These are phyloP conservation scores for Cordilura impudica DNA, from an alignment of 2,888 invertebrate species.

Conservation along the genomic window DNA sequence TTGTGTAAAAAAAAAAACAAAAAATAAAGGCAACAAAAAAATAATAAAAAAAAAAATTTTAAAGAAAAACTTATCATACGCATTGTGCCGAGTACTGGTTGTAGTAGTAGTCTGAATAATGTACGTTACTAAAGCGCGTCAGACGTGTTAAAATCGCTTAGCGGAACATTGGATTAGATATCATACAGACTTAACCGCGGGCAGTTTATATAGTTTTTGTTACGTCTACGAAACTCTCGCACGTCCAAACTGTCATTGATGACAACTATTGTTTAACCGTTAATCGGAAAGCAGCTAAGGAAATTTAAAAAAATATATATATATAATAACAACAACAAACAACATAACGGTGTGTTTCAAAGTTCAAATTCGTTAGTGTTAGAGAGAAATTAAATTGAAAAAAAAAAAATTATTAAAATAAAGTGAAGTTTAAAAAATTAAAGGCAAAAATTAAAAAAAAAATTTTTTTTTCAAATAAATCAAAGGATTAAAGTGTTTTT, in stretches of 20 bases:
- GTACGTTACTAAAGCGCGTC: constrained; percentile 49
- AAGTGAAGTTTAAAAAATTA: background rate
- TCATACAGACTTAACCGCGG: constrained; percentile 58
- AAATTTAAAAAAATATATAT: background rate
- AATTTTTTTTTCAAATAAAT: too few species aligned
- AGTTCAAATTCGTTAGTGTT: background rate
- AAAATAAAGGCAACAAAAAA: background rate
- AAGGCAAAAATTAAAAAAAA: background rate
- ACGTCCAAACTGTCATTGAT: background rate
- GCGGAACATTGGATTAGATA: constrained; percentile 56
- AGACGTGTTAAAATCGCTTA: constrained; percentile 56
- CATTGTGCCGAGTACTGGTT: constrained; percentile 37
- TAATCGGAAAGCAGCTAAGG: background rate
- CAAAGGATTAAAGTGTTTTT: background rate
- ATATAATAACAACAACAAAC: too few species aligned
- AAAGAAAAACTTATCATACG: constrained; percentile 26
- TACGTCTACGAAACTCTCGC: constrained; percentile 4
- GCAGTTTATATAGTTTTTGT: constrained; percentile 38
- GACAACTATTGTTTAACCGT: background rate
- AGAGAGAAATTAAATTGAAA: background rate
- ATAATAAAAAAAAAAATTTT: background rate
- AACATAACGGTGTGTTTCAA: background rate
- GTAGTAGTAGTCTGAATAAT: constrained; percentile 43
- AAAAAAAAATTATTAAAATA: too few species aligned
- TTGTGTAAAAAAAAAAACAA: constrained; percentile 18